A percentile compares a stretch with the other conserved stretches of the same genome.
Evolutionary conservation across 1,140 invertebrate species (phyloP).

Genomic region (Ladona fulva): DNA sequence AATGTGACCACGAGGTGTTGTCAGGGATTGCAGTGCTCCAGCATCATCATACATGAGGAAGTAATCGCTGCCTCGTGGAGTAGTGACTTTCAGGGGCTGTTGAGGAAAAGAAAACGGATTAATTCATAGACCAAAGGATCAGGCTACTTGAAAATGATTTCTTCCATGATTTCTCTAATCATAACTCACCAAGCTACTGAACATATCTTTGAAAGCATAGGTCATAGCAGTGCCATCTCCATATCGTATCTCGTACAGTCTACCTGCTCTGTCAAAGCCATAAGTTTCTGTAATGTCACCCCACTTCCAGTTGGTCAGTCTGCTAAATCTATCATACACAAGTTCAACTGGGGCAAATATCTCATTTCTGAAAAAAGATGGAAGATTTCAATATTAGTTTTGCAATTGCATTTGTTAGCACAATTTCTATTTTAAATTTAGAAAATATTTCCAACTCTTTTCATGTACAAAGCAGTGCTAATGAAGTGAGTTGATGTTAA

Average conservation of each 20-base stretch:
- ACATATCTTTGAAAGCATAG: conserved; percentile 81
- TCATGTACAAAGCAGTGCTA: conserved; percentile 49
- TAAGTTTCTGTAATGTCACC: conserved; percentile 82
- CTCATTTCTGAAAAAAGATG: conserved; percentile 43
- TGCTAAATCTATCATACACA: conserved; percentile 85
- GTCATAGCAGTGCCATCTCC: conserved; percentile 76
- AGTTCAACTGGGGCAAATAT: conserved; percentile 81
- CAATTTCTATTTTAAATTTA: neutral
- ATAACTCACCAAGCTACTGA: conserved; percentile 59
- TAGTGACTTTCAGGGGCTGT: conserved; percentile 79
- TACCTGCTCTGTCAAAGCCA: conserved; percentile 75
- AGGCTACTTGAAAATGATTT: neutral
- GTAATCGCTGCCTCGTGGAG: conserved; percentile 85
- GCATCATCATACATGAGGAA: conserved; percentile 84
- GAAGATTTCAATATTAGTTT: neutral
- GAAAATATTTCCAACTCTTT: conserved; percentile 29
- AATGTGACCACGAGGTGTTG: conserved; percentile 84
- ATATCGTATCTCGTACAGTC: conserved; percentile 78
- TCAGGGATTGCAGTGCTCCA: conserved; percentile 80
- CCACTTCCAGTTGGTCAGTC: conserved; percentile 84
- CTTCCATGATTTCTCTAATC: neutral
- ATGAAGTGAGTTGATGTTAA: conserved; percentile 17
- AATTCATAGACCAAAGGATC: neutral
- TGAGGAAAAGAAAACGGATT: conserved; percentile 26
- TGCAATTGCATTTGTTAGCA: conserved; percentile 34